Conservation (phyloP, 1,140 invertebrate species). For the Caenorhabditis inopinata region DNA sequence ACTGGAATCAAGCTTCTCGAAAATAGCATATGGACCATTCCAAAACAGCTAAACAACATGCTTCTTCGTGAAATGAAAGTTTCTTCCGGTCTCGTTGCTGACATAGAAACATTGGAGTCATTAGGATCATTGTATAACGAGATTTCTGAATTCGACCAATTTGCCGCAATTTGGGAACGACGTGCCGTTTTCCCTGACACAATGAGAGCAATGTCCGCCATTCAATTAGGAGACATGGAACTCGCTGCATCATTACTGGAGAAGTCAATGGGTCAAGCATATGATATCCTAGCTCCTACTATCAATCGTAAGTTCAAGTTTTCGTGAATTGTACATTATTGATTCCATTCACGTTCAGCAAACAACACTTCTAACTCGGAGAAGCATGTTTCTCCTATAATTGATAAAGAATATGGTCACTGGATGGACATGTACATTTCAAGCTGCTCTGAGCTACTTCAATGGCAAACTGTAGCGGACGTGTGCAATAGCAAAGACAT, state of each 20-base stretch:
- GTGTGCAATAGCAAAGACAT: background rate
- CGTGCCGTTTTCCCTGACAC: slow-evolving; percentile 29
- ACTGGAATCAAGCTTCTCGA: slow-evolving; percentile 30
- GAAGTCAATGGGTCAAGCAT: background rate
- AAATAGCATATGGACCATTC: background rate
- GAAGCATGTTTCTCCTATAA: background rate
- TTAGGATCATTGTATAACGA: slow-evolving; percentile 30
- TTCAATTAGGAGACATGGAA: slow-evolving; percentile 13
- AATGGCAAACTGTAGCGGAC: slow-evolving; percentile 31
- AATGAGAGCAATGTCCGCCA: background rate
- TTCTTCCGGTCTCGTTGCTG: background rate
- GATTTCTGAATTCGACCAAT: slow-evolving; percentile 21
- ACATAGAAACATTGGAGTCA: slow-evolving; percentile 7
- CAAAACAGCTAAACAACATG: background rate
- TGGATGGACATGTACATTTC: slow-evolving; percentile 17
- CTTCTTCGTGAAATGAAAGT: background rate
- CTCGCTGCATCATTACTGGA: background rate
- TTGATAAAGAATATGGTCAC: slow-evolving; percentile 18
- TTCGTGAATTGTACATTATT: too few species aligned
- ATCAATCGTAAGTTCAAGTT: background rate
- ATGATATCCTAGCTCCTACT: background rate
- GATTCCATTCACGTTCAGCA: background rate
- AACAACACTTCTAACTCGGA: background rate
- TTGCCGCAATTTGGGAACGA: slow-evolving; percentile 25
- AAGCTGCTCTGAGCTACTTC: slow-evolving; percentile 14